Evolutionary conservation across 2,113 vertebrate genomes (phyloP).

Genomic region (Carlito syrichta): DNA sequence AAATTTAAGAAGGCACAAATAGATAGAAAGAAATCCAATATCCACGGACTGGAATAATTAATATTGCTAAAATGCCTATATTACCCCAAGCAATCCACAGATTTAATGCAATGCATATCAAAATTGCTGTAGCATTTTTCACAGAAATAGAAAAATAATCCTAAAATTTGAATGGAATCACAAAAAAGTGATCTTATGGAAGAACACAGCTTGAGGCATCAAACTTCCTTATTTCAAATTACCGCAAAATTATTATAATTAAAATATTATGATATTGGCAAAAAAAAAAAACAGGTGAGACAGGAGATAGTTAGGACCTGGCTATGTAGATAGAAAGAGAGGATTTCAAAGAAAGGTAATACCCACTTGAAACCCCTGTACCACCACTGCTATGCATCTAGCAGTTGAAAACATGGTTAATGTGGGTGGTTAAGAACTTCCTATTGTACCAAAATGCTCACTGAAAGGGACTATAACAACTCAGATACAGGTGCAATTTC

Average conservation of each 20-base stretch:
- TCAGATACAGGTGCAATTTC: too few species aligned
- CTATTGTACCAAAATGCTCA: too few species aligned
- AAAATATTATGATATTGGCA: neutral
- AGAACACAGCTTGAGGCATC: neutral
- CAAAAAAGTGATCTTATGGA: neutral
- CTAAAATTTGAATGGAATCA: neutral
- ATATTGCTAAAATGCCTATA: neutral
- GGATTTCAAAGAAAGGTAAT: too few species aligned
- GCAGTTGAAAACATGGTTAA: too few species aligned
- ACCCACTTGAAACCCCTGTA: too few species aligned
- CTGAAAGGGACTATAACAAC: too few species aligned
- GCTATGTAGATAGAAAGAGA: too few species aligned
- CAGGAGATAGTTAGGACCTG: too few species aligned
- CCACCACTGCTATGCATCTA: too few species aligned
- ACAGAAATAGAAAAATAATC: neutral
- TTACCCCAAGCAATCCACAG: neutral
- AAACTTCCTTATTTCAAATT: neutral
- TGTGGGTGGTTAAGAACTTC: too few species aligned
- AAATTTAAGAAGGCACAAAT: neutral
- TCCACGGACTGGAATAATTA: neutral
- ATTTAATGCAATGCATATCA: neutral
- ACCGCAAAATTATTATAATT: neutral
- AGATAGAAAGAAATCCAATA: neutral
- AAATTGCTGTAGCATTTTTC: neutral
- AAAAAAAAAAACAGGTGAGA: too few species aligned